Percentiles rank a stretch among this genome's conserved stretches.
phyloP scores from a whole-genome alignment of 2,113 vertebrate genomes.

The Geococcyx californianus region DNA sequence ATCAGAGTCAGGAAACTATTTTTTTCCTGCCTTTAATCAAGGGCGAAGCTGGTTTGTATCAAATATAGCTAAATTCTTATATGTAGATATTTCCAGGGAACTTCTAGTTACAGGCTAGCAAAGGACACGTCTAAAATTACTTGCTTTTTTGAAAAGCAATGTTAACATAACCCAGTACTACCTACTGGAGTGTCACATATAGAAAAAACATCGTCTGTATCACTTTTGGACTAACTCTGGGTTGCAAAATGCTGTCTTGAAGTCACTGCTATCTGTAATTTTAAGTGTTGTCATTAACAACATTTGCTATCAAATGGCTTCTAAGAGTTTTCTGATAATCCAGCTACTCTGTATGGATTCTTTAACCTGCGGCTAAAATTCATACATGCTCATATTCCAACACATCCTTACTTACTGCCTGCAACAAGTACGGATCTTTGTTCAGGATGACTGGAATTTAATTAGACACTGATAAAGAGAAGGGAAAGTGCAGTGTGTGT shows the following conservation, averaged over 20 bases:
- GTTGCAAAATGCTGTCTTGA: conserved; percentile 31
- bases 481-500: neutral
- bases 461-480: conserved; percentile 56
- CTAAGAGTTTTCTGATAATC: neutral
- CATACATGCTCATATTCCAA: neutral
- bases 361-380: neutral
- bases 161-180: neutral
- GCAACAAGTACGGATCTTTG: neutral
- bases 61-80: neutral
- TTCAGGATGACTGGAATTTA: conserved; percentile 60
- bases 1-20: neutral
- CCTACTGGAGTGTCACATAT: neutral
- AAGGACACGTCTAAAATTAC: neutral
- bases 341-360: neutral
- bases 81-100: neutral
- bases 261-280: neutral
- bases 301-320: neutral
- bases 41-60: neutral
- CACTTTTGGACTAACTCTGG: neutral
- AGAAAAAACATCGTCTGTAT: conserved; percentile 32
- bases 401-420: neutral
- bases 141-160: neutral
- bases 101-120: neutral
- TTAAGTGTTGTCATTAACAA: conserved; percentile 28
- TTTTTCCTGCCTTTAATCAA: neutral